Evolutionary conservation across 2,797 vertebrate genomes (phyloP).

Genomic region (Cossypha dichroa): DNA sequence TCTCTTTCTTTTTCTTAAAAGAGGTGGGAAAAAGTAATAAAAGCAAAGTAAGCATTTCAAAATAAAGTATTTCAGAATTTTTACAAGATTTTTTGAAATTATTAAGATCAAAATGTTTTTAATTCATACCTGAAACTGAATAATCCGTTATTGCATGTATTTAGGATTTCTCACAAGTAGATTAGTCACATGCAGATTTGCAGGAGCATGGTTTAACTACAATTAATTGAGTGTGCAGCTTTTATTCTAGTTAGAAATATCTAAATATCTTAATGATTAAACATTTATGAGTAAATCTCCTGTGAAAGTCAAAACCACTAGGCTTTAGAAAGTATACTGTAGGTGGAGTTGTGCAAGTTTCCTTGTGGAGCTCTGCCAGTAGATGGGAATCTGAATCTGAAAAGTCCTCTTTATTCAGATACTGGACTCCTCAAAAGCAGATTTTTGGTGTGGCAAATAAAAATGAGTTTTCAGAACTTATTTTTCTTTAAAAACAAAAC

Average conservation of each 20-base stretch:
- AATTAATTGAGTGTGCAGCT: neutral
- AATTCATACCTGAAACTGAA: neutral
- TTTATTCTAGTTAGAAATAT: conserved; percentile 22
- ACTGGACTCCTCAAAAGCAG: neutral
- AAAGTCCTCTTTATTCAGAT: neutral
- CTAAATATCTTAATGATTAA: conserved; percentile 16
- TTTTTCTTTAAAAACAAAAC: neutral
- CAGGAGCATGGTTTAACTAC: neutral
- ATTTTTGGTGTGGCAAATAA: neutral
- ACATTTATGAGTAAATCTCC: conserved; percentile 30
- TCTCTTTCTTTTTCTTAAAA: neutral
- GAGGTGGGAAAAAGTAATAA: neutral
- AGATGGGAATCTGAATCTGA: neutral
- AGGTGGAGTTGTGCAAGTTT: conserved; percentile 24
- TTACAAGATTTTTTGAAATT: neutral
- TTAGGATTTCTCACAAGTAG: neutral
- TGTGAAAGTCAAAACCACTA: conserved; percentile 20
- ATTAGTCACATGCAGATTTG: neutral
- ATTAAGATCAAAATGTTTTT: neutral
- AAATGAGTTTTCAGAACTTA: conserved; percentile 24
- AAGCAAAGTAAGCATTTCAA: neutral
- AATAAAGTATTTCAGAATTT: neutral
- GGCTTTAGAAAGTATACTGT: conserved; percentile 3
- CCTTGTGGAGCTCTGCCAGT: conserved; percentile 1
- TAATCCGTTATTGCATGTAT: neutral